These are phyloP conservation scores for Brachylomia viminalis DNA, from an alignment of 2,888 invertebrate species.

Conservation along the genomic window DNA sequence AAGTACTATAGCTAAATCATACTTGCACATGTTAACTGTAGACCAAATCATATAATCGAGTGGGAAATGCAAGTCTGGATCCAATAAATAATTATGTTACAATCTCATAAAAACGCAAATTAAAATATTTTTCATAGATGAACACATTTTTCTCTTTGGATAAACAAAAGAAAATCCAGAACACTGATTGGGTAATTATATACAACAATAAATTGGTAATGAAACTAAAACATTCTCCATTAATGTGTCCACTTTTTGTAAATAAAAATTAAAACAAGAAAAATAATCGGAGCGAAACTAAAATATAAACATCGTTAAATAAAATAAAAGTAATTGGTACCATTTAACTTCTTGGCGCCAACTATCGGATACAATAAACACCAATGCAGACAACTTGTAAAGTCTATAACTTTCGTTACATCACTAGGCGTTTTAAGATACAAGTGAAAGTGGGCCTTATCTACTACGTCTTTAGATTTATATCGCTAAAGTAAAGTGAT, in stretches of 20 bases:
- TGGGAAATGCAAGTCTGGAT: conserved; percentile 88
- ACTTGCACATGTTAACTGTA: conserved; percentile 65
- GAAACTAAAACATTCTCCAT: conserved; percentile 62
- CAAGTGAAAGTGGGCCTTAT: conserved; percentile 43
- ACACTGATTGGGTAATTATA: conserved; percentile 77
- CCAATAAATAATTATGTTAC: conserved; percentile 84
- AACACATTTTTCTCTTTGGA: conserved; percentile 89
- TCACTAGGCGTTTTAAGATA: conserved; percentile 31
- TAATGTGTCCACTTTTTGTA: conserved; percentile 76
- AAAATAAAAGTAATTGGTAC: conserved; percentile 53
- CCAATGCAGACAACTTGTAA: conserved; percentile 43
- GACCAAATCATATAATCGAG: conserved; percentile 72
- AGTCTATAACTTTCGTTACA: conserved; percentile 29
- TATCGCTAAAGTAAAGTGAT: conserved; percentile 59
- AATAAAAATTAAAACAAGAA: conserved; percentile 57
- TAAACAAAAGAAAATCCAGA: conserved; percentile 78
- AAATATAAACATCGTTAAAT: conserved; percentile 58
- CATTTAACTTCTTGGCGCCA: conserved; percentile 38
- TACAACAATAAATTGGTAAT: conserved; percentile 72
- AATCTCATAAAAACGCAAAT: conserved; percentile 82
- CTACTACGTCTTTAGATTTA: conserved; percentile 58
- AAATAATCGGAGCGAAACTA: conserved; percentile 46
- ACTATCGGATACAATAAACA: conserved; percentile 21
- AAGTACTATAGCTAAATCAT: conserved; percentile 72
- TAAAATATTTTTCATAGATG: conserved; percentile 82